Base-by-base conservation (phyloP, 1,140 invertebrate species). In the Drosophila sulfurigaster region DNA sequence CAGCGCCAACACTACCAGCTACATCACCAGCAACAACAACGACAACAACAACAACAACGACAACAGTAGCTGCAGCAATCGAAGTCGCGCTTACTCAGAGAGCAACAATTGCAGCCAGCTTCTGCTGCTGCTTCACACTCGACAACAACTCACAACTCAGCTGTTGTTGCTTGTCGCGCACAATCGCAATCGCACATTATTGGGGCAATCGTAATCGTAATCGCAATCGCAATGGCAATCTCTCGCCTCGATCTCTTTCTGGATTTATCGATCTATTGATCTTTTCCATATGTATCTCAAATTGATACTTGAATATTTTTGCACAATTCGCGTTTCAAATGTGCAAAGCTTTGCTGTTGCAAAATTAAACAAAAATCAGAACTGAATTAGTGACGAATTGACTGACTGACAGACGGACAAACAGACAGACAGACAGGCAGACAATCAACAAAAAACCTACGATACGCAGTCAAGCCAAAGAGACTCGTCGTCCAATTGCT, bases 351-450 rank as follows among this genome's bases (percentile, higher is more conserved):
- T 56, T 30, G 8, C 82, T 66, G 58, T 77, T 52, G 41, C 30
- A 63, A 79, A 83, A 74, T 78, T 71, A 43, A 83, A 66, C 63
- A 64, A 83, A 81, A 69, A 51, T 86, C 43, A 52, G 57, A 72
- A 49, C 51, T 20, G 60, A 77, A 63, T 75, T 49, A 73, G 65
- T 63, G 57, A 71, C 45, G 28, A 48, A 58, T 63, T 71, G 68
- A 65, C 52, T 45, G 64, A 43, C 30, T 48, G 32, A 45, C 64
- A 2, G 16, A 46, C 10, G 1, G 46, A 57, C 5, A 5, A 10
- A 64, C 70, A 2, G 16, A 20, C 65, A 8, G n/a, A 38, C 58
- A 8, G 57, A 56, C 43, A 16, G 67, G 28, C 67, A 64, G 35
- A 75, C 58, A 49, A 49, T 16, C 65, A 48, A 20, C 68, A 13